Percentiles rank a stretch among this genome's conserved stretches.
These are phyloP conservation scores for Pterocles orientalis DNA, from an alignment of 2,113 vertebrate species.

Conservation along the genomic window DNA sequence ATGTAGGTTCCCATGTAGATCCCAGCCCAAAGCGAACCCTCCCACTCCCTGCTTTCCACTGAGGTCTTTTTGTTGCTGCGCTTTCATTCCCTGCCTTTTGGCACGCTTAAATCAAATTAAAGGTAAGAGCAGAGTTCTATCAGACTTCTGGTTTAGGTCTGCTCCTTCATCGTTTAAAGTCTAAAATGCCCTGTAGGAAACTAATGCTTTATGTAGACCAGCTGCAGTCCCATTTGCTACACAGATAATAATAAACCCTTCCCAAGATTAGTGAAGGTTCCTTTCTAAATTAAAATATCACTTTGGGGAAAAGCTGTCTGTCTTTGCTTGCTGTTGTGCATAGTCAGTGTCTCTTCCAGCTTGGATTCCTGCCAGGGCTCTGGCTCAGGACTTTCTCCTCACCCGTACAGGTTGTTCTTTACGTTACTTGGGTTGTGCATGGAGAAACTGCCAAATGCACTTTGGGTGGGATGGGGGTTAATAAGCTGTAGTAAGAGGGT, in stretches of 20 bases:
- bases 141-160: slow-evolving; percentile 52
- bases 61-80: background rate
- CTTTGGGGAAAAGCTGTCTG: slow-evolving; percentile 41
- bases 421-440: background rate
- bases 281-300: slow-evolving; percentile 62
- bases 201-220: slow-evolving; percentile 35
- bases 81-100: slow-evolving; percentile 37
- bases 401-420: background rate
- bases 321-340: background rate
- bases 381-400: background rate
- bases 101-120: slow-evolving; percentile 28
- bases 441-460: background rate
- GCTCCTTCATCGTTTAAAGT: slow-evolving; percentile 53
- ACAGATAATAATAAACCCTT: slow-evolving; percentile 54
- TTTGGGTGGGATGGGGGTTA: background rate
- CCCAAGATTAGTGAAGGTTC: slow-evolving; percentile 38
- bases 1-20: accelerated
- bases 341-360: slow-evolving; percentile 29
- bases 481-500: background rate
- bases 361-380: slow-evolving; percentile 24
- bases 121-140: slow-evolving; percentile 23
- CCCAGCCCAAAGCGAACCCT: background rate
- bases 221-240: slow-evolving; percentile 50
- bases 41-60: accelerated
- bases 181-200: slow-evolving; percentile 48